Percentiles rank a stretch among this genome's conserved stretches.
These are phyloP conservation scores for Wasmannia auropunctata DNA, from an alignment of 1,140 invertebrate genomes.

Conservation along the genomic window DNA sequence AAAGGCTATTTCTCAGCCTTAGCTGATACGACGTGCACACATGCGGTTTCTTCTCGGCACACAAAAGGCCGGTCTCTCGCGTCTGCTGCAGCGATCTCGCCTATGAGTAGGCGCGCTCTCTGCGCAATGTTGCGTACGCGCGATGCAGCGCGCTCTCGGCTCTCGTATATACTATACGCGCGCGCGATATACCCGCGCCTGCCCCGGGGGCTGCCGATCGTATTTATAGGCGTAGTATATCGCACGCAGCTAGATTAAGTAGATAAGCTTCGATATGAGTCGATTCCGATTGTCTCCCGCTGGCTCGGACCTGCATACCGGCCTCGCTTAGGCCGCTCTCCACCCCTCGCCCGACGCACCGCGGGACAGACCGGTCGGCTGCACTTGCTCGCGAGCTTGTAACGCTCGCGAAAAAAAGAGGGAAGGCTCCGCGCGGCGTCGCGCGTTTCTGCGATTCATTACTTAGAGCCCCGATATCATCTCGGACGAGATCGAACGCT, in stretches of 20 bases:
- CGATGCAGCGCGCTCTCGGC: constrained; percentile 10
- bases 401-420: constrained; percentile 58
- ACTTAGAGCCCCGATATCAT: constrained; percentile 51
- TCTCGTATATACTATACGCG: not conserved
- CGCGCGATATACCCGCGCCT: constrained; percentile 11
- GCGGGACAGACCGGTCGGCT: not conserved
- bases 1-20: constrained; percentile 26
- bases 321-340: not conserved
- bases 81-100: constrained; percentile 20
- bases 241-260: constrained; percentile 57
- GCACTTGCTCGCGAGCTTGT: constrained; percentile 52
- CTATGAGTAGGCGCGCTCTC: constrained; percentile 5
- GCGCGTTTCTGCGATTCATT: constrained; percentile 59
- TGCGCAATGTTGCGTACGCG: constrained; percentile 10
- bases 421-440: constrained; percentile 33
- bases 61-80: not conserved
- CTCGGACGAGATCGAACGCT: constrained; percentile 49
- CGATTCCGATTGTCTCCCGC: constrained; percentile 63
- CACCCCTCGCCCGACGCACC: not conserved
- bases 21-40: not conserved
- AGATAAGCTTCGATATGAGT: constrained; percentile 62
- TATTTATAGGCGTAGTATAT: constrained; percentile 61
- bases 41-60: not conserved
- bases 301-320: constrained; percentile 30
- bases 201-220: constrained; percentile 50